phyloP scores from a whole-genome alignment of 2,888 invertebrate species.

The Teleogryllus oceanicus region DNA sequence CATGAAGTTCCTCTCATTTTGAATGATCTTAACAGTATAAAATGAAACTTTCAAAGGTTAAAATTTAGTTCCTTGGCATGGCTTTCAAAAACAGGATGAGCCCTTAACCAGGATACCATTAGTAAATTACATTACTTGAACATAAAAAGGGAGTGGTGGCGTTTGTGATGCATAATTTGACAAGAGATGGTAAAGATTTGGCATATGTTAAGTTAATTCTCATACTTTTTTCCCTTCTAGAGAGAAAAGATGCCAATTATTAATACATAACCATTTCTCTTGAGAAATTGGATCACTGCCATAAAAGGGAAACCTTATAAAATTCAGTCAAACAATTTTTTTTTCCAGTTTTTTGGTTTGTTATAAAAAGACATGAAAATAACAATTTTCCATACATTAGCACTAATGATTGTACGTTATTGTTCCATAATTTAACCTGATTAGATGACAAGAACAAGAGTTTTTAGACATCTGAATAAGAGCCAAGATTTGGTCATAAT shows the following conservation, averaged over 20 bases:
- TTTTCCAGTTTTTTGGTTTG: conserved; percentile 20
- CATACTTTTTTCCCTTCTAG: neutral
- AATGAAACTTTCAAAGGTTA: too few species aligned
- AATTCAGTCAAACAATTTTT: conserved; percentile 29
- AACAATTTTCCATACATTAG: conserved; percentile 32
- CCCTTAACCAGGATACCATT: conserved; percentile 33
- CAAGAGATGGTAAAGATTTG: neutral
- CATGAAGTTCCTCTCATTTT: too few species aligned
- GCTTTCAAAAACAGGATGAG: conserved; percentile 33
- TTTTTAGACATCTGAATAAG: conserved; percentile 19
- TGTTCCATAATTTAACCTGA: conserved; percentile 34
- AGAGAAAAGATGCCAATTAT: neutral
- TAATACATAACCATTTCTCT: neutral
- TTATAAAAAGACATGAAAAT: conserved; percentile 34
- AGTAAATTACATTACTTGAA: conserved; percentile 19
- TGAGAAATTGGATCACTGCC: neutral
- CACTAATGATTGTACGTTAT: conserved; percentile 35
- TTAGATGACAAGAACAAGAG: conserved; percentile 27
- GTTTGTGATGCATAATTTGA: neutral
- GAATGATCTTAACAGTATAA: too few species aligned
- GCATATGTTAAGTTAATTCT: neutral
- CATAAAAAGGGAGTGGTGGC: conserved; percentile 12
- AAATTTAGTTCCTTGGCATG: neutral
- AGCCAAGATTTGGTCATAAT: conserved; percentile 19
- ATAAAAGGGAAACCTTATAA: conserved; percentile 28